phyloP scores from a whole-genome alignment of 2,888 invertebrate species.

The Exocentrus adspersus region DNA sequence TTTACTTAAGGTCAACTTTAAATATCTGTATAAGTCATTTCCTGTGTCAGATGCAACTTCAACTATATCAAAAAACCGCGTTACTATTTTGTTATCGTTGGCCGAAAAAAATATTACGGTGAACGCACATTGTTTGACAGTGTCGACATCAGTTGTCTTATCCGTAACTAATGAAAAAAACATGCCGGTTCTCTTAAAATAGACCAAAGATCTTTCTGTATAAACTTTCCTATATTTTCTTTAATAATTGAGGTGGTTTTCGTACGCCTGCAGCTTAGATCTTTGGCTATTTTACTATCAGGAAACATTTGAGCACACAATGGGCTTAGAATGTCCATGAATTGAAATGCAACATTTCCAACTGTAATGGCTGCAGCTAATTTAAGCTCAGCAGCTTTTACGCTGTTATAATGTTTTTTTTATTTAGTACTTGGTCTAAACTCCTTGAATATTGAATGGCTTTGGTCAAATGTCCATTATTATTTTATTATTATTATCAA shows the following conservation, averaged over 20 bases:
- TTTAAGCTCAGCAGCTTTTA: constrained; percentile 2
- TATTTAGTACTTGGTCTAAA: no score
- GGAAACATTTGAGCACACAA: neutral
- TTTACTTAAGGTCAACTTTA: neutral
- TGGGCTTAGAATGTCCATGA: constrained; percentile 4
- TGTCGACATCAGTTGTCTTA: neutral
- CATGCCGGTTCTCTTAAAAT: neutral
- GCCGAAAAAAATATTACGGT: constrained; percentile 1
- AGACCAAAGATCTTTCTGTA: neutral
- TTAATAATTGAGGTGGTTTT: neutral
- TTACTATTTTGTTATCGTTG: neutral
- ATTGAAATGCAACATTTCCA: neutral
- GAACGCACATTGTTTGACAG: neutral
- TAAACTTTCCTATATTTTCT: neutral
- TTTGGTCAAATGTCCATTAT: no score
- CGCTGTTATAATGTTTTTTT: neutral
- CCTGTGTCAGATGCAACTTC: neutral
- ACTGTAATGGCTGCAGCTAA: neutral
- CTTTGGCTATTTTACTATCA: constrained; percentile 5
- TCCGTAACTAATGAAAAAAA: neutral
- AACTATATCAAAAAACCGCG: neutral
- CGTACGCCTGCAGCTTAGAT: constrained; percentile 3
- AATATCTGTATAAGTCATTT: neutral
- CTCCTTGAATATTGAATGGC: no score
- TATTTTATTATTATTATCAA: no score